phyloP scores from a whole-genome alignment of 2,797 vertebrate species.

The Syndactyla subalaris region DNA sequence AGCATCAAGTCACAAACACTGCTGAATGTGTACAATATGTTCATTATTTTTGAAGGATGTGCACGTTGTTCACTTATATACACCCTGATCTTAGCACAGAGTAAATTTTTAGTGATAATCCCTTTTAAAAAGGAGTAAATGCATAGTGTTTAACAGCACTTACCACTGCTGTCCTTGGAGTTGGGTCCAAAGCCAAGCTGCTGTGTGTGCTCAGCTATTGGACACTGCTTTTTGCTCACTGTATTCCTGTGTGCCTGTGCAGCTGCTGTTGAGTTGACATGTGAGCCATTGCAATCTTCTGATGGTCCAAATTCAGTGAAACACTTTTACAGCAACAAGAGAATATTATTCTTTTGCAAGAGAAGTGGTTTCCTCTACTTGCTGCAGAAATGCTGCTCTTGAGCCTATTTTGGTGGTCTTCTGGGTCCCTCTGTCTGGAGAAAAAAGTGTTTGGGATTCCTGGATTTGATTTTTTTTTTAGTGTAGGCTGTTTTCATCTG shows the following conservation, averaged over 20 bases:
- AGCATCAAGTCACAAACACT: neutral
- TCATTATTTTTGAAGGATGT: neutral
- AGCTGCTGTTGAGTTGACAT: neutral
- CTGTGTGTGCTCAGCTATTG: neutral
- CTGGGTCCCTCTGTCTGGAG: neutral
- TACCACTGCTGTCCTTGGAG: neutral
- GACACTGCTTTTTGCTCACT: neutral
- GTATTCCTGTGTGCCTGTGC: neutral
- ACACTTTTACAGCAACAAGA: neutral
- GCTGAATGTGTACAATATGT: neutral
- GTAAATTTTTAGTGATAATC: neutral
- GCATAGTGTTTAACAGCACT: neutral
- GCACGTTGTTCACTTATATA: neutral
- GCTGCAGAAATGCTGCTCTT: neutral
- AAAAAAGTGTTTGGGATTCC: neutral
- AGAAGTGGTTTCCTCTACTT: neutral
- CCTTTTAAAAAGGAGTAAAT: neutral
- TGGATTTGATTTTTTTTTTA: neutral
- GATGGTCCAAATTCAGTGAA: neutral
- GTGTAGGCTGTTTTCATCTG: neutral
- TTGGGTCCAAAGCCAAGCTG: neutral
- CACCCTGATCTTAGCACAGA: rapidly evolving
- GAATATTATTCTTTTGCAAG: neutral
- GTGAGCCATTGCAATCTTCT: neutral
- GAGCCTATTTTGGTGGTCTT: neutral